These are phyloP conservation scores for Indicator indicator DNA, from an alignment of 2,113 vertebrate species.

Conservation along the genomic window DNA sequence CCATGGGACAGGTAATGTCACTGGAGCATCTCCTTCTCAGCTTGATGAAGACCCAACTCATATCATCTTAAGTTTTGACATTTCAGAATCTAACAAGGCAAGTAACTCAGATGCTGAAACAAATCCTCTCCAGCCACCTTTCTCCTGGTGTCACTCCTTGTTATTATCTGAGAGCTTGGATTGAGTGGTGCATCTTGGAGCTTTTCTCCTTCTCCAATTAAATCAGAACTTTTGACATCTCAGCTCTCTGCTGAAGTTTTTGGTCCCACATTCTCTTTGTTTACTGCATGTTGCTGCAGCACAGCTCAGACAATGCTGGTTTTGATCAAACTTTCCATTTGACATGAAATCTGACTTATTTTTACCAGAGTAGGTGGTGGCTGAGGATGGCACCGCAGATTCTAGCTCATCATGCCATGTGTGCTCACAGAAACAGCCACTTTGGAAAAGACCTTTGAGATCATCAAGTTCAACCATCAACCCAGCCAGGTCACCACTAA, in stretches of 20 bases:
- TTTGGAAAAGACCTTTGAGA: not conserved
- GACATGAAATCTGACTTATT: not conserved
- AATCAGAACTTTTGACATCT: not conserved
- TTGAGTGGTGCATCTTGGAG: rapidly evolving
- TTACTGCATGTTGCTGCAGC: not conserved
- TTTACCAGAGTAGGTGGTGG: not conserved
- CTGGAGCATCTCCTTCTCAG: not conserved
- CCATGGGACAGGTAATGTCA: rapidly evolving
- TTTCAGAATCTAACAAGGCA: not conserved
- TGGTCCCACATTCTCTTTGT: not conserved
- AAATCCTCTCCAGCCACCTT: not conserved
- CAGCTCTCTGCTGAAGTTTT: not conserved
- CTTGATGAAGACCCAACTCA: not conserved
- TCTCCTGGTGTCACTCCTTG: not conserved
- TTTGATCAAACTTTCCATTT: not conserved
- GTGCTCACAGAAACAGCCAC: not conserved
- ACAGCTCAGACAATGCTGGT: not conserved
- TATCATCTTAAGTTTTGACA: not conserved
- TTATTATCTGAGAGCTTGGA: not conserved
- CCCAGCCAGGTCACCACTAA: not conserved
- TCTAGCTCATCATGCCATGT: rapidly evolving
- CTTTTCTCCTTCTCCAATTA: not conserved
- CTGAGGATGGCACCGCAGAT: rapidly evolving
- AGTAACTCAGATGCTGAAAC: rapidly evolving
- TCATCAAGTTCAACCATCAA: too few species aligned